Evolutionary conservation across 2,113 vertebrate genomes (phyloP), one percentile per base, ranked within the genome.

Genomic region (Paratilapia polleni): DNA sequence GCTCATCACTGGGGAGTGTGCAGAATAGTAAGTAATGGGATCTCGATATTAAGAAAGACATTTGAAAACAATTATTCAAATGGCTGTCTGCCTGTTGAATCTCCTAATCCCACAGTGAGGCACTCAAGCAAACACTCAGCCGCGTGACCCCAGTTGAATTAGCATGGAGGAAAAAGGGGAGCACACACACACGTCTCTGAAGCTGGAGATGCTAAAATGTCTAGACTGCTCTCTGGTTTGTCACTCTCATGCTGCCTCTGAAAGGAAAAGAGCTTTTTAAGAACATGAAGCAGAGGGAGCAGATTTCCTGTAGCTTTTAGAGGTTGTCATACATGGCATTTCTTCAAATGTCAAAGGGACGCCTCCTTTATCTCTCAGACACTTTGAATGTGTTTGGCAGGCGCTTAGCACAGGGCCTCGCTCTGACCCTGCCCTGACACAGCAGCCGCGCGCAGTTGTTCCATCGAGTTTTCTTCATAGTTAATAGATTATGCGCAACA

Each of bases 1-100:
- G 56, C 83, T 87, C 81, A 22, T 85, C 84, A 19, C 76, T 68
- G 10, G 87, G n/a, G 78, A 85, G 88, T 62, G 83, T 74, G 78
- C 59, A 19, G 88, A 88, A 91, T 86, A 84, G 80, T 80, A 89
- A 93, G 89, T 91, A 92, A 94, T 90, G 92, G 93, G 87, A 92
- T 90, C 89, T 91, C 83, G 90, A 93, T 93, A 90, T 92, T 89
- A 93, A 93, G 89, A 85, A 92, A 93, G 92, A 90, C 92, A 92
- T 94, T 93, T 91, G 87, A 94, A 90, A 93, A 94, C 92, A 94
- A 93, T 94, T 94, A 94, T 93, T 93, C 83, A 94, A 93, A 94
- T 93, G 84, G 82, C 82, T 74, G 89, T 84, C 88, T 89, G 87
- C 87, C 87, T 83, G 89, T 87, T 90, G 89, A 87, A 88, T 90